Percentiles rank a stretch among this genome's conserved stretches.
Conservation (phyloP, 2,797 vertebrate genomes). For the Danio choprae region DNA sequence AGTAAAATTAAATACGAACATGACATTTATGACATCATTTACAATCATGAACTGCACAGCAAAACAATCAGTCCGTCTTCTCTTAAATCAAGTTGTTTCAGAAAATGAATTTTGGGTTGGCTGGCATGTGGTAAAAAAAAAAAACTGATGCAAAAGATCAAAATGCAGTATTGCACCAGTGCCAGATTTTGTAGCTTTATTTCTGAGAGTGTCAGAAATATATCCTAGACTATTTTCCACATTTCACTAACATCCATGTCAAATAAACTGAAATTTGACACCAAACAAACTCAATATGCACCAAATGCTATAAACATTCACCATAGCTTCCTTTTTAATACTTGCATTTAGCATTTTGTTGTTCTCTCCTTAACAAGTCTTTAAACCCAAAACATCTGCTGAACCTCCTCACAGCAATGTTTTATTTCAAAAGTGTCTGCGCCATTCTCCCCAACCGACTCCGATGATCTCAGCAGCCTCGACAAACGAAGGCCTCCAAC, state of each 20-base stretch:
- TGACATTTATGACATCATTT: no score
- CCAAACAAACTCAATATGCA: slow-evolving; percentile 75
- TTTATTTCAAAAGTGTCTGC: slow-evolving; percentile 73
- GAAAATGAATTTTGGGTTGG: no score
- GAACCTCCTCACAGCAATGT: slow-evolving; percentile 72
- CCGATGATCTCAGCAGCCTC: slow-evolving; percentile 55
- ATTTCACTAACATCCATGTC: neutral
- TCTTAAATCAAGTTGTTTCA: no score
- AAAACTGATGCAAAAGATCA: no score
- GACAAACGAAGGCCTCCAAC: slow-evolving; percentile 66
- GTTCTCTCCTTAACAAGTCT: slow-evolving; percentile 71
- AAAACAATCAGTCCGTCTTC: no score
- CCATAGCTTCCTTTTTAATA: slow-evolving; percentile 45
- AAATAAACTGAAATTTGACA: neutral
- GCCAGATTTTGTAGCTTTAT: no score
- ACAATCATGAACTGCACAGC: no score
- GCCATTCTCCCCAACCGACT: slow-evolving; percentile 56
- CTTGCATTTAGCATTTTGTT: slow-evolving; percentile 65
- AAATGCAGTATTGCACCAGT: no score
- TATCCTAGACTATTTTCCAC: neutral
- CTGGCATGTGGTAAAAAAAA: no score
- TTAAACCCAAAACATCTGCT: slow-evolving; percentile 80
- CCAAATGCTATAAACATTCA: slow-evolving; percentile 54
- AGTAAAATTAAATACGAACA: no score
- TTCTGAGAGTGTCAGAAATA: neutral